Conservation (phyloP, 2,888 invertebrate species). For the Acanthococcus lagerstroemiae region DNA sequence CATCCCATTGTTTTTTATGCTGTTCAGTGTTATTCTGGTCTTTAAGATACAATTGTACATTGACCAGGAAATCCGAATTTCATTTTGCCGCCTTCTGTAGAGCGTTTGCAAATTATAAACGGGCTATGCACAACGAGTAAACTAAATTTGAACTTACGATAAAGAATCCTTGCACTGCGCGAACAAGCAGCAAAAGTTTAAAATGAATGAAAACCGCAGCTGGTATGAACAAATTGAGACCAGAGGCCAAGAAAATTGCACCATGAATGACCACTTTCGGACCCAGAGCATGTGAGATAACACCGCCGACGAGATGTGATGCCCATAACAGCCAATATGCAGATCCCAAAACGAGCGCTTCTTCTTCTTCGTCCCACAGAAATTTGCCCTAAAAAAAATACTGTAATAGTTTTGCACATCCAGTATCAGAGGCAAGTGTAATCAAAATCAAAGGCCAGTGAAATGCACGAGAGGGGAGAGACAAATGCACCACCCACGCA, state of each 20-base stretch:
- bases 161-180: constrained; percentile 58
- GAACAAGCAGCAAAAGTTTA: constrained; percentile 48
- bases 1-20: too few species aligned
- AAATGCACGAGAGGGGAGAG: too few species aligned
- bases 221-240: constrained; percentile 57
- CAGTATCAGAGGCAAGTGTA: too few species aligned
- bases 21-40: too few species aligned
- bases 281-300: constrained; percentile 56
- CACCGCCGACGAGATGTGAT: constrained; percentile 61
- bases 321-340: constrained; percentile 65
- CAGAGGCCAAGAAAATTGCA: constrained; percentile 52
- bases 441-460: too few species aligned
- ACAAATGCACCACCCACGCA: too few species aligned
- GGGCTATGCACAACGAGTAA: too few species aligned
- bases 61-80: too few species aligned
- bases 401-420: background rate
- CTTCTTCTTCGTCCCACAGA: constrained; percentile 54
- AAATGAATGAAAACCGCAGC: constrained; percentile 51
- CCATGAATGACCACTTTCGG: constrained; percentile 61
- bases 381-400: constrained; percentile 42
- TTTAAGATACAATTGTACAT: too few species aligned
- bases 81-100: background rate
- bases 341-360: constrained; percentile 53
- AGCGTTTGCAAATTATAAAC: background rate
- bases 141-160: constrained; percentile 48